Base-by-base conservation (phyloP, 2,797 vertebrate species). In the Amblyraja radiata region DNA sequence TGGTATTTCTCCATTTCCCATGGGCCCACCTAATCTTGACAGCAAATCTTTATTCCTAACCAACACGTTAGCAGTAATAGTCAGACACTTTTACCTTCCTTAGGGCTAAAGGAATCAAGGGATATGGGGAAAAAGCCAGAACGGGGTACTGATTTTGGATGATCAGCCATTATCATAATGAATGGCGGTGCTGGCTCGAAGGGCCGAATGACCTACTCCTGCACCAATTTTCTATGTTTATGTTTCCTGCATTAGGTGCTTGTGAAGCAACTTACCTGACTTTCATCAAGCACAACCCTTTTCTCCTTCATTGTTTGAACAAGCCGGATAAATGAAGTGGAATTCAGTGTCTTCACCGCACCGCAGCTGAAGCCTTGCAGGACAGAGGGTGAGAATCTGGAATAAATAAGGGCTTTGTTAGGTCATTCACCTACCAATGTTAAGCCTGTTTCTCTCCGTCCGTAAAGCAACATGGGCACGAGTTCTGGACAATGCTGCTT, bases 291-390 rank as follows among this genome's bases (percentile, higher is more conserved):
- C 25, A 23, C 77, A 28, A 93, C 84, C 36, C 74, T 36, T 93
- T 94, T 94, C 10, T 39, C 86, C 25, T 73, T 94, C 94, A 94
- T 93, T 76, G 93, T 88, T 77, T 93, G 93, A 63, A 93, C 92
- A 5, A 94, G 93, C 28, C 23, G 68, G 23, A 68, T 36, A 78
- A 94, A 94, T 14, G 93, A 86, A 39, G 1, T 9, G 18, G 77
- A 32, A 13, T 46, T 93, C 78, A 94, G 83, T 14, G 28, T 73
- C 23, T 90, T 94, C 11, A 93, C 79, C 79, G 94, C 94, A 23
- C 94, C 93, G 23, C 94, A 94, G 23, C 93, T 93, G 71, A 94
- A 94, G 4, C 94, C 94, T 93, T 94, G 94, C 6, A 94, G 84
- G 63, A 94, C 91, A 80, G 92, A 61, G 21, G 39, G 71, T 28